Base-by-base conservation (phyloP, 1,140 invertebrate genomes). In the Listronotus oregonensis region DNA sequence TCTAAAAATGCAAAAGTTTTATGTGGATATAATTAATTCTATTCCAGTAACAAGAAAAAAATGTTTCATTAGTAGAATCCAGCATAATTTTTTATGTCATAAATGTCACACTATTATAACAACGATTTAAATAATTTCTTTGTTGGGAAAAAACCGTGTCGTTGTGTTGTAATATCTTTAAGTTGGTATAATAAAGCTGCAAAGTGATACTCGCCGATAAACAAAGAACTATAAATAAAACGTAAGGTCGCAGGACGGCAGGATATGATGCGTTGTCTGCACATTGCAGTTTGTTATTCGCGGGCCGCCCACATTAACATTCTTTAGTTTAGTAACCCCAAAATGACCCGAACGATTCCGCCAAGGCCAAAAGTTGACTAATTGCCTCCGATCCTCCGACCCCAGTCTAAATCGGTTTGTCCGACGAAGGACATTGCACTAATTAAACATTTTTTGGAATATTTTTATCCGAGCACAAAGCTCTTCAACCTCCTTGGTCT, bases 291-390 rank as follows among this genome's bases (percentile, higher is more conserved):
- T 68, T 68, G 66, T 68, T 68, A 64, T 68, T 68, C 60, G 60
- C 66, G 44, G 39, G 49, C 66, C 66, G 64, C 66, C 66, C 66
- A 68, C 66, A 68, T 68, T 68, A 68, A 64, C 52, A 68, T 68
- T 68, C 66, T 64, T 68, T 64, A 64, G 66, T 68, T 68, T 68
- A 63, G 52, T 68, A 68, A 68, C 66, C 66, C 66, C 66, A 68
- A 68, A 68, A 68, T 68, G 60, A 68, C 60, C 66, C 54, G 66
- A 64, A 63, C 60, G 47, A 32, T 58, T 50, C 17, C 55, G 47
- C 42, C 63, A 65, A 65, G 63, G 63, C 63, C 55, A 65, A 15
- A 52, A 52, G 55, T 58, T 64, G 62, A 65, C 63, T 65, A 65
- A 65, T 65, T 65, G 39, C 55, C 44, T 7, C 37, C 15, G 14